These are phyloP conservation scores for Drosophila meridiana DNA, from an alignment of 2,888 invertebrate species.

Conservation along the genomic window DNA sequence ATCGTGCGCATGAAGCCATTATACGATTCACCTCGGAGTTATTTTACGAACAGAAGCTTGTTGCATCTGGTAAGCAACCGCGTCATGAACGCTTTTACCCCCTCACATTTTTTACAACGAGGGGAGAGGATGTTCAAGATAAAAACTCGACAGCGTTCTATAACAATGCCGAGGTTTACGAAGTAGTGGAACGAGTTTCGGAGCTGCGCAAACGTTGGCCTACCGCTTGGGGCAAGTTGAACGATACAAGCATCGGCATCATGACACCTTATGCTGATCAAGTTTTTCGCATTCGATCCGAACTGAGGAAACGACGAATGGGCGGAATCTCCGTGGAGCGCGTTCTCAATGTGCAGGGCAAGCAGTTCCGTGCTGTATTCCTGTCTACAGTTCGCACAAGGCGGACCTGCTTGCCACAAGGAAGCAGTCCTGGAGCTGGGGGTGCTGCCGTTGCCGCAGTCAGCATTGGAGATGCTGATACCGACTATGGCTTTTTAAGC, in stretches of 20 bases:
- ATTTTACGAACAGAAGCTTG: slow-evolving; percentile 92
- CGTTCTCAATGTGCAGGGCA: slow-evolving; percentile 94
- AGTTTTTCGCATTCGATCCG: slow-evolving; percentile 90
- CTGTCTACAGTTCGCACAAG: slow-evolving; percentile 91
- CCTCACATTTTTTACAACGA: slow-evolving; percentile 91
- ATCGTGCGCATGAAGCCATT: slow-evolving; percentile 92
- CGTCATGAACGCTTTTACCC: slow-evolving; percentile 90
- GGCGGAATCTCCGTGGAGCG: slow-evolving; percentile 92
- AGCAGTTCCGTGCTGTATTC: slow-evolving; percentile 93
- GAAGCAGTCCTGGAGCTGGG: slow-evolving; percentile 36
- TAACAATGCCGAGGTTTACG: slow-evolving; percentile 92
- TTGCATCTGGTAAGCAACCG: slow-evolving; percentile 90
- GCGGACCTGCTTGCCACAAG: slow-evolving; percentile 88
- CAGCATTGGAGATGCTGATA: slow-evolving; percentile 84
- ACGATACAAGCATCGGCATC: slow-evolving; percentile 92
- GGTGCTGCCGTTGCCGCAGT: slow-evolving; percentile 36
- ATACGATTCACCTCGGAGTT: slow-evolving; percentile 92
- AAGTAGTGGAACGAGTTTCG: slow-evolving; percentile 91
- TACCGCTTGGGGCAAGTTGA: slow-evolving; percentile 89
- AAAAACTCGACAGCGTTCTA: slow-evolving; percentile 92
- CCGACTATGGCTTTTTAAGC: slow-evolving; percentile 93
- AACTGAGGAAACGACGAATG: slow-evolving; percentile 90
- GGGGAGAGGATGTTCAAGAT: slow-evolving; percentile 93
- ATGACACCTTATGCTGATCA: slow-evolving; percentile 94
- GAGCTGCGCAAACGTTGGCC: slow-evolving; percentile 92